phyloP scores from a whole-genome alignment of 2,113 vertebrate genomes.

The Dipodomys stephensi region DNA sequence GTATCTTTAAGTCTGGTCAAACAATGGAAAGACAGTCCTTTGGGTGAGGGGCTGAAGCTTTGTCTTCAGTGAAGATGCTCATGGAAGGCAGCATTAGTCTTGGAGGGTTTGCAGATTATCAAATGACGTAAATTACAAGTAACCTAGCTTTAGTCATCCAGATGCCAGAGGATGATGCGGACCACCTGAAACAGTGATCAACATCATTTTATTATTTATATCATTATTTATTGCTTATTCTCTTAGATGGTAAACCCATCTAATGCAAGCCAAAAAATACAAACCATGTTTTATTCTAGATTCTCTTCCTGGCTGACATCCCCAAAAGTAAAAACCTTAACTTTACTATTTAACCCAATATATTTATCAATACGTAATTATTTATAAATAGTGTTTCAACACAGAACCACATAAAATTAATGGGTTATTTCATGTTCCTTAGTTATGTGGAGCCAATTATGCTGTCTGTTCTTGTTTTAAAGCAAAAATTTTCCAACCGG shows the following conservation, averaged over 20 bases:
- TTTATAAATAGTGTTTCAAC: background rate
- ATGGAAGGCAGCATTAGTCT: conserved; percentile 8
- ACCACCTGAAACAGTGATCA: conserved; percentile 51
- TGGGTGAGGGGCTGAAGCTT: background rate
- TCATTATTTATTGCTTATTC: background rate
- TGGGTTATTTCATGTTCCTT: background rate
- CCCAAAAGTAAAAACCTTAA: background rate
- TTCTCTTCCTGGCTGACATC: background rate
- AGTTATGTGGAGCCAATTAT: conserved; percentile 18
- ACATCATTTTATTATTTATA: background rate
- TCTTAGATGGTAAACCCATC: background rate
- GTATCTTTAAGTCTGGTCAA: conserved; percentile 12
- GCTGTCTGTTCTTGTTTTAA: conserved; percentile 39
- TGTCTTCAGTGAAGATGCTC: conserved; percentile 13
- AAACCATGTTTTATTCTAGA: background rate
- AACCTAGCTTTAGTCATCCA: conserved; percentile 32
- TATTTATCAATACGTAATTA: conserved; percentile 45
- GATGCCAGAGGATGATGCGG: background rate
- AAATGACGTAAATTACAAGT: background rate
- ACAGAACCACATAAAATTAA: conserved; percentile 35
- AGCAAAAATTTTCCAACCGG: conserved; percentile 38
- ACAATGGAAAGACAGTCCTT: background rate
- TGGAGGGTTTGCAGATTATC: background rate
- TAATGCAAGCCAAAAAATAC: background rate
- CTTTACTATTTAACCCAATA: conserved; percentile 27